Evolutionary conservation across 2,888 invertebrate species (phyloP).

Genomic region (Archips xylosteana): DNA sequence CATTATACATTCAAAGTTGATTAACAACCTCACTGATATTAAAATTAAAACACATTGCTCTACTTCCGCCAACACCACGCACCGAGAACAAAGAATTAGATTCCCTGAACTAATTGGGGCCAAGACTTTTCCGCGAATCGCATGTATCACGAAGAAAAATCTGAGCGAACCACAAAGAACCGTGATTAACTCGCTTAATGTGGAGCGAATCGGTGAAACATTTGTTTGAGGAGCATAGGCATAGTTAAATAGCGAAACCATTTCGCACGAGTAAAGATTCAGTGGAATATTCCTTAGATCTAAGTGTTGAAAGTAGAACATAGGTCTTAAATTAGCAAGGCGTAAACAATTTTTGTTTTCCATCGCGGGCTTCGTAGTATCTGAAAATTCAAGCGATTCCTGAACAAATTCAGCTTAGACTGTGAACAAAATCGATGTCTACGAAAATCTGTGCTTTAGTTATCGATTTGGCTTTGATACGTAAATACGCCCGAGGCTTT

Average conservation of each 20-base stretch:
- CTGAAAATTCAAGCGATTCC: not conserved
- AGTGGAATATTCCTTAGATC: conserved; percentile 1
- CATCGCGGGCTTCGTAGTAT: not conserved
- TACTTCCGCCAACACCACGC: conserved; percentile 26
- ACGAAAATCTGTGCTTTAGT: no score
- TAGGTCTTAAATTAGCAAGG: conserved; percentile 3
- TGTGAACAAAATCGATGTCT: no score
- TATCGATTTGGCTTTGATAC: no score
- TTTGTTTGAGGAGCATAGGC: conserved; percentile 29
- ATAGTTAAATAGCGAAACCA: conserved; percentile 13
- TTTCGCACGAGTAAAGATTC: not conserved
- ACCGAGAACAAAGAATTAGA: conserved; percentile 27
- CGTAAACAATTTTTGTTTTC: not conserved
- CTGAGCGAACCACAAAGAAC: conserved; percentile 18
- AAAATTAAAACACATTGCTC: not conserved
- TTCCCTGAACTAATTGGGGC: conserved; percentile 31
- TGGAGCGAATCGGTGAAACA: conserved; percentile 31
- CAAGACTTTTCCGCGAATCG: conserved; percentile 38
- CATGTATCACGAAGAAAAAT: conserved; percentile 35
- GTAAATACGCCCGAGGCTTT: no score
- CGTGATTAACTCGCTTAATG: conserved; percentile 36
- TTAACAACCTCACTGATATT: not conserved
- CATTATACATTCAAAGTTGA: not conserved
- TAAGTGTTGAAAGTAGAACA: conserved; percentile 7
- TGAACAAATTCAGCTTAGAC: not conserved